Evolutionary conservation across 2,113 vertebrate genomes (phyloP).

Genomic region (Aegithalos caudatus): DNA sequence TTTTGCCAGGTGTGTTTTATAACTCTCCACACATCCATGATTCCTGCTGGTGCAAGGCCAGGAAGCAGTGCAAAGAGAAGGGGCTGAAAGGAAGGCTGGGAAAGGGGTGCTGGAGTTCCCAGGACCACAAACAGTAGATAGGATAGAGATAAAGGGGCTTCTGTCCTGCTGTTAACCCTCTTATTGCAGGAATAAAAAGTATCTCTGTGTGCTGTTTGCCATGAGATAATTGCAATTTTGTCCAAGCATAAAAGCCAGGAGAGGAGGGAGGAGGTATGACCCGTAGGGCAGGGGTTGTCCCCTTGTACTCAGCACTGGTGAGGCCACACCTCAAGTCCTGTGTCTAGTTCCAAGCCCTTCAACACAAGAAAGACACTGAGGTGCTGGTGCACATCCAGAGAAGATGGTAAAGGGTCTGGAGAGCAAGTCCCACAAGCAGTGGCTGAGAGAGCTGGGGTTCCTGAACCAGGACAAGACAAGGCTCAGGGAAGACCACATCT

Average conservation of each 20-base stretch:
- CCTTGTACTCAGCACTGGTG: background rate
- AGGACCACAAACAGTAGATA: rapidly evolving
- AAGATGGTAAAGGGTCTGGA: background rate
- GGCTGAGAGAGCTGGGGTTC: background rate
- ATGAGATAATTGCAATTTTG: background rate
- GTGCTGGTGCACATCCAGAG: background rate
- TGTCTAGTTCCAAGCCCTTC: background rate
- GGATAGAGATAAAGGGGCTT: background rate
- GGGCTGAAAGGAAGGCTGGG: background rate
- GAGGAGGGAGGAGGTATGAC: background rate
- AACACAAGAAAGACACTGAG: background rate
- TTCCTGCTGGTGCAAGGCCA: background rate
- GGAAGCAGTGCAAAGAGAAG: background rate
- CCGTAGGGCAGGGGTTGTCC: background rate
- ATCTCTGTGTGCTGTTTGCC: background rate
- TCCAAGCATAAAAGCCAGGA: background rate
- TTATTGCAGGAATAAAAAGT: background rate
- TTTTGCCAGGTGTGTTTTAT: background rate
- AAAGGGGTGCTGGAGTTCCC: background rate
- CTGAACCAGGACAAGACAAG: background rate
- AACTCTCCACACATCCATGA: background rate
- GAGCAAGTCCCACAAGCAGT: background rate
- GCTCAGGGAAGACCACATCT: background rate
- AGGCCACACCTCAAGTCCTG: background rate
- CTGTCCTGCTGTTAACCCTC: background rate